Conservation (phyloP, 2,113 vertebrate genomes). For the Choloepus hoffmanni region DNA sequence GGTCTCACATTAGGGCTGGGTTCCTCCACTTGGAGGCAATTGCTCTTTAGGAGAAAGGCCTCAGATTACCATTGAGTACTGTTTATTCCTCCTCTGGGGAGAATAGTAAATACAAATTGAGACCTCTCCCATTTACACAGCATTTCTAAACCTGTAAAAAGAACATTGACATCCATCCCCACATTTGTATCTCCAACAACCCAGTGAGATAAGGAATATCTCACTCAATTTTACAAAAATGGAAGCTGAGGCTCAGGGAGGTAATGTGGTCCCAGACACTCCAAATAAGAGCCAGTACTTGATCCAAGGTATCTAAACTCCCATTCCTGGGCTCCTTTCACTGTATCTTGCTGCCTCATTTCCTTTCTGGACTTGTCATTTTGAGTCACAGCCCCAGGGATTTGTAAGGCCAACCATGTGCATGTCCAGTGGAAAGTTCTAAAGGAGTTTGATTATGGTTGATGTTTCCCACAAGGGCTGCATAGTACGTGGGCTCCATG, state of each 20-base stretch:
- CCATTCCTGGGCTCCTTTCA: neutral
- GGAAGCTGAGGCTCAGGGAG: neutral
- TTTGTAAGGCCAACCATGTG: constrained; percentile 16
- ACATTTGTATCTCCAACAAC: neutral
- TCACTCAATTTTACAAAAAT: neutral
- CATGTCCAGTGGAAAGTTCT: neutral
- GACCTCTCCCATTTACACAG: neutral
- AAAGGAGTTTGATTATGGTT: neutral
- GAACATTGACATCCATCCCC: neutral
- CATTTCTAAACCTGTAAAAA: constrained; percentile 37
- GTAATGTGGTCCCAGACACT: neutral
- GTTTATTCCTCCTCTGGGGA: neutral
- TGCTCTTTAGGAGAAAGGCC: neutral
- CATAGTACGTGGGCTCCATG: neutral
- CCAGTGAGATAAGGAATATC: neutral
- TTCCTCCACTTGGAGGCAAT: neutral
- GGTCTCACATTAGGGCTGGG: neutral
- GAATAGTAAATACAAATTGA: neutral
- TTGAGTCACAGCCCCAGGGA: neutral
- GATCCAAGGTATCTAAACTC: neutral
- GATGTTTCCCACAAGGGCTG: neutral
- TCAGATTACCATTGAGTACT: neutral
- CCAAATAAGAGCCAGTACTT: neutral
- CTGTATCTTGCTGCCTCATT: neutral
- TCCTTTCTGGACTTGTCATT: constrained; percentile 21